Base-by-base conservation (phyloP, 1,140 invertebrate species). In the Popillia japonica region DNA sequence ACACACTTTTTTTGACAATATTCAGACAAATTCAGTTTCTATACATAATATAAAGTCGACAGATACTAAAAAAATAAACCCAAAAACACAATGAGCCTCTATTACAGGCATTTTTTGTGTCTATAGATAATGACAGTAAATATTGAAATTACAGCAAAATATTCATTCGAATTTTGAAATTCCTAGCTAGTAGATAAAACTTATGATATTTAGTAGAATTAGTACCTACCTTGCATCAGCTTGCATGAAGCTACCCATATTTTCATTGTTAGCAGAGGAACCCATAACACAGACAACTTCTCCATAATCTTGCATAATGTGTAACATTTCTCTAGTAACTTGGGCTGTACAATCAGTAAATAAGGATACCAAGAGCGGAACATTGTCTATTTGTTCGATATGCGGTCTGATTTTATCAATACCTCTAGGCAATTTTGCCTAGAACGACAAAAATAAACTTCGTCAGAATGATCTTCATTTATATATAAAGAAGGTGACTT, bases 341-440 rank as follows among this genome's bases (percentile, higher is more conserved):
- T 92, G 88, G 9, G 96, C 92, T 6, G 94, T 97, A 87, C 98
- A 99, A 87, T 99, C 98, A 2, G 98, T 99, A 85, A 99, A 99
- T 0, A 99, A 89, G 0, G 97, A 98, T 0, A 99, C 98, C 59
- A 98, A 89, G 10, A 99, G 87, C 0, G 98, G 98, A 42, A 99
- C 98, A 89, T 99, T 99, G 86, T 99, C 98, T 80, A 99, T 96
- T 81, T 95, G 90, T 86, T 98, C 94, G 77, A 99, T 92, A 87
- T 99, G 98, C 0, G 97, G 97, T 23, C 97, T 90, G 79, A 99
- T 99, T 87, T 99, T 98, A 83, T 99, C 96, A 80, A 99, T 99
- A 40, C 98, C 98, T 75, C 96, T 90, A 0, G 98, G 98, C 77
- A 99, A 88, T 88, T 98, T 98, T 0, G 98, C 96, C 91, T 95